Evolutionary conservation across 2,113 vertebrate genomes (phyloP).

Genomic region (Ptyas mucosa): DNA sequence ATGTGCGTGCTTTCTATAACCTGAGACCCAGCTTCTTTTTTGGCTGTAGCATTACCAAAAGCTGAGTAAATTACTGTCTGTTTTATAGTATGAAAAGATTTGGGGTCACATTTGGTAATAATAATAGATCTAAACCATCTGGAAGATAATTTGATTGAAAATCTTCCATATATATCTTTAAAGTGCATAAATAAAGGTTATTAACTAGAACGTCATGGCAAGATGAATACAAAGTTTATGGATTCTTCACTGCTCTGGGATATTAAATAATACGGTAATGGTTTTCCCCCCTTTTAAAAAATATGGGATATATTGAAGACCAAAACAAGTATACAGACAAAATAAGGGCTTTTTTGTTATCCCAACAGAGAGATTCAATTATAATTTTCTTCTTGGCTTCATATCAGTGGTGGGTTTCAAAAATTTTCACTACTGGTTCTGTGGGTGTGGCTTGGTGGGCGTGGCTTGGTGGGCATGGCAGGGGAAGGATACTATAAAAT

Average conservation of each 20-base stretch:
- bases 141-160: not conserved
- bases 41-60: not conserved
- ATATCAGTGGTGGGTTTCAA: no score
- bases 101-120: not conserved
- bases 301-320: not conserved
- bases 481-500: no score
- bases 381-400: constrained; percentile 2
- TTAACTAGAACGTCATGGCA: not conserved
- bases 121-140: not conserved
- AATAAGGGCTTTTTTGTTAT: not conserved
- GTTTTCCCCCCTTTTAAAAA: not conserved
- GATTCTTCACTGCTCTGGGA: not conserved
- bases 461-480: no score
- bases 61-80: not conserved
- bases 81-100: not conserved
- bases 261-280: not conserved
- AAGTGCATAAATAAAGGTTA: not conserved
- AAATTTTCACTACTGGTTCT: no score
- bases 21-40: not conserved
- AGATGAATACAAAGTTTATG: not conserved
- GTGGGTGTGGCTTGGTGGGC: no score
- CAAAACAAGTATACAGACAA: not conserved
- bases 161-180: not conserved
- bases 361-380: not conserved
- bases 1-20: not conserved